Conservation (phyloP, 2,113 vertebrate genomes). For the Larimichthys crocea region DNA sequence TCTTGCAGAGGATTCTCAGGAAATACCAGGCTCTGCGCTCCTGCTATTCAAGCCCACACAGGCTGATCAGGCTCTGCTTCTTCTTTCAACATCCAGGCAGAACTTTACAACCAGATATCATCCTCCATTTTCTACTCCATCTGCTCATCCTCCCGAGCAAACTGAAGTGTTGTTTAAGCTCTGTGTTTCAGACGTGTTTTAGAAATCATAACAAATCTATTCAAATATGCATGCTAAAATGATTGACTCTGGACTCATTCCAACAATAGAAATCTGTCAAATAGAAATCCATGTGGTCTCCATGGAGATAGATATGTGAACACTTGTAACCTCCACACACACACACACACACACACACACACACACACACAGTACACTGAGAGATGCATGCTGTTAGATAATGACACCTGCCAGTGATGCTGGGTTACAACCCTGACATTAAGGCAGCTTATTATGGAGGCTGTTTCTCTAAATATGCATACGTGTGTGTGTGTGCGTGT, state of each 20-base stretch:
- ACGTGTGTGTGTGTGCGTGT: conserved; percentile 2
- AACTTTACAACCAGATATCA: background rate
- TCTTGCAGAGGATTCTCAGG: background rate
- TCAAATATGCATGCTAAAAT: background rate
- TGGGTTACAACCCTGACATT: conserved; percentile 13
- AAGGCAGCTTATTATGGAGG: conserved; percentile 22
- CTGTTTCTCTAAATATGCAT: background rate
- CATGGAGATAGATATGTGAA: conserved; percentile 44
- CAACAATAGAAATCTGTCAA: background rate
- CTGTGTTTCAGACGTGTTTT: background rate
- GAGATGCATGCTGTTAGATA: conserved; percentile 31
- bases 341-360: background rate
- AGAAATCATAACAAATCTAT: background rate
- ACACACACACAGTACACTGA: background rate
- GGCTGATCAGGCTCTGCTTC: background rate
- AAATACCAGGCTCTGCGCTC: background rate
- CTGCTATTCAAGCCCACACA: too few relatives aligned
- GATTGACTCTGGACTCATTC: conserved; percentile 1
- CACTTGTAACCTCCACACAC: conserved; percentile 2
- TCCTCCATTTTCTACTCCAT: background rate
- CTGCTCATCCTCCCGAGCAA: background rate
- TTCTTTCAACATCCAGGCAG: too few relatives aligned
- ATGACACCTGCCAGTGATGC: conserved; percentile 33
- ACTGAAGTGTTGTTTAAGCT: background rate
- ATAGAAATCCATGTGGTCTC: conserved; percentile 28